A percentile compares a stretch with the other conserved stretches of the same genome.
Conservation (phyloP, 2,797 vertebrate species). For the Syndactyla subalaris region DNA sequence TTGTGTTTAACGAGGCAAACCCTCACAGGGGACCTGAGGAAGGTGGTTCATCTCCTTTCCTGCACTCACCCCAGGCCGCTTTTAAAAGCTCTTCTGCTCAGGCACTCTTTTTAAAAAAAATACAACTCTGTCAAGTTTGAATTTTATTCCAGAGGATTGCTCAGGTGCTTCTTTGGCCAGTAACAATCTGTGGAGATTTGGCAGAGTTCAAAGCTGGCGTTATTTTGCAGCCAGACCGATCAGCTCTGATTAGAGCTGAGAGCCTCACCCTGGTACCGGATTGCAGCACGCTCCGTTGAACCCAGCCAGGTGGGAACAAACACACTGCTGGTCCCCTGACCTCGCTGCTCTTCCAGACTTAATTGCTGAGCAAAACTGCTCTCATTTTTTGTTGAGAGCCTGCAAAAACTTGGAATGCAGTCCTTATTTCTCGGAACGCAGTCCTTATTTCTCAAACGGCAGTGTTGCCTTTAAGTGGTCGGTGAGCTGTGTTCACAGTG, state of each 20-base stretch:
- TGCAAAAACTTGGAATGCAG: background rate
- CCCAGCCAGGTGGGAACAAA: background rate
- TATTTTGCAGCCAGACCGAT: background rate
- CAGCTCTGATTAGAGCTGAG: background rate
- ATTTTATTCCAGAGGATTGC: background rate
- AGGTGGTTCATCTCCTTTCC: background rate
- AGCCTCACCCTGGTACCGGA: background rate
- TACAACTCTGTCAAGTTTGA: background rate
- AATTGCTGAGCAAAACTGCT: background rate
- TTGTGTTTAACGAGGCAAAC: background rate
- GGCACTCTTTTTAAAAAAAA: background rate
- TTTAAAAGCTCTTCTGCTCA: background rate
- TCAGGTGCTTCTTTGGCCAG: background rate
- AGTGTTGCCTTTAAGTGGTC: background rate
- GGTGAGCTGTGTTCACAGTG: fast-evolving
- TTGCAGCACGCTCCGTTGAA: background rate
- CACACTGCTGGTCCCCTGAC: background rate
- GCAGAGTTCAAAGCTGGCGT: background rate
- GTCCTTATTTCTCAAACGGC: fast-evolving
- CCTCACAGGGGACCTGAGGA: background rate
- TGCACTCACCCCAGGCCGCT: background rate
- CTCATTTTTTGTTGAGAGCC: background rate
- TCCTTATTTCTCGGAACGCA: fast-evolving
- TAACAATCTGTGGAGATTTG: background rate
- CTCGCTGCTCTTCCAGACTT: background rate